These are phyloP conservation scores for Syritta pipiens DNA, from an alignment of 2,888 invertebrate species.

Conservation along the genomic window DNA sequence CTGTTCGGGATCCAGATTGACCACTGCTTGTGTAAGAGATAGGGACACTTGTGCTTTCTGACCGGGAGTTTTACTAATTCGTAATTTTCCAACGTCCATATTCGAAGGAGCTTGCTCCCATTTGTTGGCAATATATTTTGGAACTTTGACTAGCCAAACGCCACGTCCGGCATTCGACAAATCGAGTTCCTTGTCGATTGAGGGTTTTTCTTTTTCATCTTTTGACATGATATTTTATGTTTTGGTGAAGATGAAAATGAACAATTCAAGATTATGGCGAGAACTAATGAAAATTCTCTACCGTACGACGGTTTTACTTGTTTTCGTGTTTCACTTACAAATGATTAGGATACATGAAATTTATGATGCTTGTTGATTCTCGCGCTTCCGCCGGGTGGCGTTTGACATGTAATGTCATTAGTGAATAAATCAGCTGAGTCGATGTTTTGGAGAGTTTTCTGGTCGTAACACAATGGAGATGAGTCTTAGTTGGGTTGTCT, in stretches of 20 bases:
- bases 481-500: no score
- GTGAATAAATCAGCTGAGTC: slow-evolving; percentile 46
- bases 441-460: no score
- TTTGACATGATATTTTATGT: slow-evolving; percentile 75
- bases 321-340: background rate
- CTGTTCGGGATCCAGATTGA: slow-evolving; percentile 88
- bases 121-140: slow-evolving; percentile 96
- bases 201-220: slow-evolving; percentile 78
- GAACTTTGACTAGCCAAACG: slow-evolving; percentile 97
- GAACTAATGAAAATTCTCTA: slow-evolving; percentile 13
- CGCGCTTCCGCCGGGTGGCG: slow-evolving; percentile 30
- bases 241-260: background rate
- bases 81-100: slow-evolving; percentile 95
- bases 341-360: no score
- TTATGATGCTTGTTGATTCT: slow-evolving; percentile 24
- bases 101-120: slow-evolving; percentile 96
- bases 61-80: slow-evolving; percentile 89
- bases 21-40: slow-evolving; percentile 88
- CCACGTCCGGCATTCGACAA: slow-evolving; percentile 93
- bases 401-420: slow-evolving; percentile 26
- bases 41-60: slow-evolving; percentile 93
- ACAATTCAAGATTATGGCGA: no score
- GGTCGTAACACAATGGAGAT: no score
- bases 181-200: slow-evolving; percentile 90
- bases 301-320: background rate